Conservation (phyloP, 2,888 invertebrate genomes). For the Archips xylosteana region DNA sequence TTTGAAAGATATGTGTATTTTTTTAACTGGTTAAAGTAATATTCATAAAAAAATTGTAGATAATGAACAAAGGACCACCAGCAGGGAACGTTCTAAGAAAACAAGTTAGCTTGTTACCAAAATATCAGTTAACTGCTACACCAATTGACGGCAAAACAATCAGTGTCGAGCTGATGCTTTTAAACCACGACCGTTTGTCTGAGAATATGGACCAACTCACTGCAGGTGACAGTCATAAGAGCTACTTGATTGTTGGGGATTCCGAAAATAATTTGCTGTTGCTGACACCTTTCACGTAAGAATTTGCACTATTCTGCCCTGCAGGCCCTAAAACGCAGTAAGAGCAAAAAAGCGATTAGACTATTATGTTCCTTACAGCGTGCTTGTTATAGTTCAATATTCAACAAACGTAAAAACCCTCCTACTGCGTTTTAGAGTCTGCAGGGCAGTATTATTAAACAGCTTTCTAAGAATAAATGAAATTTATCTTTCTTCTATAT, state of each 20-base stretch:
- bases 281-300: constrained; percentile 85
- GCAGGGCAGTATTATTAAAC: not conserved
- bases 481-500: not conserved
- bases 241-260: constrained; percentile 88
- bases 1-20: not conserved
- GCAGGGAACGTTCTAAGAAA: constrained; percentile 89
- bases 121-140: constrained; percentile 81
- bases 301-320: not conserved
- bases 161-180: constrained; percentile 64
- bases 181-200: constrained; percentile 75
- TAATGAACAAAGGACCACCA: constrained; percentile 90
- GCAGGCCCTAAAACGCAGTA: too few species aligned
- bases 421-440: too few species aligned
- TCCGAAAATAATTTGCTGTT: constrained; percentile 86
- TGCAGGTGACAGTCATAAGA: constrained; percentile 80
- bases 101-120: constrained; percentile 87
- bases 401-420: too few species aligned
- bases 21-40: too few species aligned
- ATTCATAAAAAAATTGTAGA: constrained; percentile 70
- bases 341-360: too few species aligned
- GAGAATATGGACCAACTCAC: constrained; percentile 75
- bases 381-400: too few species aligned
- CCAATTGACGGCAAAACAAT: constrained; percentile 65
- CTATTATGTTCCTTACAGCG: too few species aligned
- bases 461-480: not conserved